These are phyloP conservation scores for Lasiurus cinereus DNA, from an alignment of 2,113 vertebrate genomes.

Conservation along the genomic window DNA sequence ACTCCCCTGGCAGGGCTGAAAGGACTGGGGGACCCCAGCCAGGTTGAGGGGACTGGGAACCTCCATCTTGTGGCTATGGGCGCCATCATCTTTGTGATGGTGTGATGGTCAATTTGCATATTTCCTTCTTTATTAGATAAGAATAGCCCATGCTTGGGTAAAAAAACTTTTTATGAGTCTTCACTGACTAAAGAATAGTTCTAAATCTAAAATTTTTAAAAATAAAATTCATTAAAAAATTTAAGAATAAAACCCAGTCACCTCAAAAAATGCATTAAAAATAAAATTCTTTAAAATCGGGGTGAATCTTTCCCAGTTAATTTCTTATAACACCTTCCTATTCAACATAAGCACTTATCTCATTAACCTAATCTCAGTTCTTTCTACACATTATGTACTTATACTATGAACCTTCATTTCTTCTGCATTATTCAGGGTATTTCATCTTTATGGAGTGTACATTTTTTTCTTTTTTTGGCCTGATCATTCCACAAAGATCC, in stretches of 20 bases:
- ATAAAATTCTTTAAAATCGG: neutral
- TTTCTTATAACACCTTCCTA: neutral
- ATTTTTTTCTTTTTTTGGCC: neutral
- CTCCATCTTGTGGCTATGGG: no score
- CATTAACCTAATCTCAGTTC: neutral
- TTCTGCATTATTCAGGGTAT: neutral
- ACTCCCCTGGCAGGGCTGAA: no score
- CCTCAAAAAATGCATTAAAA: neutral
- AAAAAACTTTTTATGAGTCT: constrained; percentile 5
- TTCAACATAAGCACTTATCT: neutral
- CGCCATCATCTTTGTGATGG: no score
- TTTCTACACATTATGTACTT: neutral
- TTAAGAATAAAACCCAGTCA: neutral
- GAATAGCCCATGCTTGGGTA: neutral
- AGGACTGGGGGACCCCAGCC: no score
- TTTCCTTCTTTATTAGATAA: no score
- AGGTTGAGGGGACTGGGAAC: no score
- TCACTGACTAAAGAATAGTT: neutral
- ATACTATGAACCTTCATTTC: neutral
- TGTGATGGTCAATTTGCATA: no score
- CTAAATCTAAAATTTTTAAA: constrained; percentile 34
- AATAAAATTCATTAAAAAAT: neutral
- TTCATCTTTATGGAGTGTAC: neutral
- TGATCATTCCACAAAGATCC: neutral
- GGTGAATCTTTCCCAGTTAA: neutral